Evolutionary conservation across 2,113 vertebrate species (phyloP).

Genomic region (Dipodomys merriami): DNA sequence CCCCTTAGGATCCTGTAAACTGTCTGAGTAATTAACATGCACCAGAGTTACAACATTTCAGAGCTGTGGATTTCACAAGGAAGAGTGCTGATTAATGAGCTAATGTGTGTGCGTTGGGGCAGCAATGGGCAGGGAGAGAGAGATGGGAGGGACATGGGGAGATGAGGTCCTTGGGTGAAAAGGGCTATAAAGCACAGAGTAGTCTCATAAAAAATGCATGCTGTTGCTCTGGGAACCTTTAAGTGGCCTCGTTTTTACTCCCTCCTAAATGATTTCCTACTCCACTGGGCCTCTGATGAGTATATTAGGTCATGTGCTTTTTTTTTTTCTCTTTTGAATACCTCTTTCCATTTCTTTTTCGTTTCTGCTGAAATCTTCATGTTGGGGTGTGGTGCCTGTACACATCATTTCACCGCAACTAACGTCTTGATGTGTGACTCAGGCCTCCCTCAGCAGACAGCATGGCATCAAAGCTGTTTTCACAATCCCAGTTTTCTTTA

Average conservation of each 20-base stretch:
- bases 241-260: constrained; percentile 14
- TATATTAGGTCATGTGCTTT: background rate
- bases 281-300: background rate
- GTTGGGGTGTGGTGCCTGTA: background rate
- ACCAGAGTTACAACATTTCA: background rate
- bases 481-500: background rate
- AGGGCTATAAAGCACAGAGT: background rate
- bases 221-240: constrained; percentile 52
- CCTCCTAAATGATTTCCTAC: constrained; percentile 17
- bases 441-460: background rate
- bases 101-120: background rate
- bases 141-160: background rate
- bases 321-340: background rate
- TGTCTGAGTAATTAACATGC: background rate
- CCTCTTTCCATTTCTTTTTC: constrained; percentile 11
- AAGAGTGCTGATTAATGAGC: constrained; percentile 38
- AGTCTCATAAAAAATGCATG: constrained; percentile 66
- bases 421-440: background rate
- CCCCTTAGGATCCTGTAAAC: background rate
- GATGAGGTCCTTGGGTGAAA: background rate
- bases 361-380: constrained; percentile 45
- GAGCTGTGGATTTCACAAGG: background rate
- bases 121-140: background rate
- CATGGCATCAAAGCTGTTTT: background rate
- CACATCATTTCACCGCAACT: background rate